Evolutionary conservation across 2,888 invertebrate species (phyloP), one percentile per base, ranked within the genome.

Genomic region (Ectobius pallidus): DNA sequence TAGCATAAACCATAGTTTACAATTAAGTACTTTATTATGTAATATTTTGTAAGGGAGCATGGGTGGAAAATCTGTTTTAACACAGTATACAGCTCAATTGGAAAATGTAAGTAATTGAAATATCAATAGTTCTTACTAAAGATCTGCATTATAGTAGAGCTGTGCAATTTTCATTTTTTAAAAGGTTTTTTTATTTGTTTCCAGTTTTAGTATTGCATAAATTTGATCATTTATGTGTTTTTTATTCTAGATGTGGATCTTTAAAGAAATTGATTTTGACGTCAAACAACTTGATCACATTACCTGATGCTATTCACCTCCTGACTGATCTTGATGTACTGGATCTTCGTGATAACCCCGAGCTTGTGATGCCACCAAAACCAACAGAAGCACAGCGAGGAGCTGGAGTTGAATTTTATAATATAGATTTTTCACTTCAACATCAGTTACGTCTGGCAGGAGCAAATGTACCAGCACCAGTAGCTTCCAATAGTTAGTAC

Each of bases 381-480:
- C 99, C 99, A 0, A 91, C 90, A 18, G 92, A 95, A 82, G 85
- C 90, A 32, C 89, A 91, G 77, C 87, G 90, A 75, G 92, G 94
- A 1, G 87, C 93, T 49, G 95, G 95, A 0, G 84, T 95, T 65
- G 94, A 95, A 81, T 99, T 94, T 84, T 99, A 99, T 83, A 99
- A 99, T 81, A 97, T 99, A 73, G 99, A 99, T 85, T 99, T 99
- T 86, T 97, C 98, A 0, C 86, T 99, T 75, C 96, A 96, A 86
- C 93, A 96, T 79, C 99, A 99, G 83, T 84, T 99, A 71, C 88
- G 95, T 76, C 83, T 96, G 76, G 97, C 97, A 22, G 97, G 97
- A 0, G 97, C 97, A 0, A 91, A 91, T 73, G 90, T 93, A 9
- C 92, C 93, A 1, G 88, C 90, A 70, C 90, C 92, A 1, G 86